Percentiles rank a stretch among this genome's conserved stretches.
Evolutionary conservation across 2,888 invertebrate species (phyloP).

Genomic region (Synanthedon andrenaeformis): DNA sequence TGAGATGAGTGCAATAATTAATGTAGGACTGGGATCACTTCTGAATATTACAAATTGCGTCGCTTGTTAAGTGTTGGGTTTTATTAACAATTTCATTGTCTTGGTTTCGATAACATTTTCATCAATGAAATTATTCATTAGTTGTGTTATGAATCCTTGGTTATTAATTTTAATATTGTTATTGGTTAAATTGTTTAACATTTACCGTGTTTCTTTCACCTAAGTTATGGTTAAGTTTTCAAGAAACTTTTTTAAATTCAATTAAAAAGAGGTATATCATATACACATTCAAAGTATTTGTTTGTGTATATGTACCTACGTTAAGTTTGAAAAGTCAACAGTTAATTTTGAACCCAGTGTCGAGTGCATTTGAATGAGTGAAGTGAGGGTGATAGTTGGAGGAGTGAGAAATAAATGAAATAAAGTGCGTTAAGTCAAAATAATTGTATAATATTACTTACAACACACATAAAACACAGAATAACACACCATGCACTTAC

Average conservation of each 20-base stretch:
- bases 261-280: too few relatives aligned
- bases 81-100: not conserved
- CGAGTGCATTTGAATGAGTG: conserved; percentile 30
- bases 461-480: conserved; percentile 51
- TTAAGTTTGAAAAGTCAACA: too few relatives aligned
- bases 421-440: conserved; percentile 63
- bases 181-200: conserved; percentile 8
- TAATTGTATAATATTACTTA: conserved; percentile 66
- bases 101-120: not conserved
- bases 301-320: too few relatives aligned
- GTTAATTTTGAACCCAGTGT: conserved; percentile 13
- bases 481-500: conserved; percentile 70
- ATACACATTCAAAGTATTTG: too few relatives aligned
- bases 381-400: conserved; percentile 44
- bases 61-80: not conserved
- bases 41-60: conserved; percentile 1
- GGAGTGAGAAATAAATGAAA: conserved; percentile 58
- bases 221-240: not conserved
- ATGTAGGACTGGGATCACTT: conserved; percentile 26
- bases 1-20: conserved; percentile 44
- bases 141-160: conserved; percentile 28
- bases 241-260: too few relatives aligned
- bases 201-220: conserved; percentile 4
- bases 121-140: conserved; percentile 6
- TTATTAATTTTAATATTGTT: conserved; percentile 6